These are phyloP conservation scores for Oriolus oriolus DNA, from an alignment of 2,113 vertebrate species.

Conservation along the genomic window DNA sequence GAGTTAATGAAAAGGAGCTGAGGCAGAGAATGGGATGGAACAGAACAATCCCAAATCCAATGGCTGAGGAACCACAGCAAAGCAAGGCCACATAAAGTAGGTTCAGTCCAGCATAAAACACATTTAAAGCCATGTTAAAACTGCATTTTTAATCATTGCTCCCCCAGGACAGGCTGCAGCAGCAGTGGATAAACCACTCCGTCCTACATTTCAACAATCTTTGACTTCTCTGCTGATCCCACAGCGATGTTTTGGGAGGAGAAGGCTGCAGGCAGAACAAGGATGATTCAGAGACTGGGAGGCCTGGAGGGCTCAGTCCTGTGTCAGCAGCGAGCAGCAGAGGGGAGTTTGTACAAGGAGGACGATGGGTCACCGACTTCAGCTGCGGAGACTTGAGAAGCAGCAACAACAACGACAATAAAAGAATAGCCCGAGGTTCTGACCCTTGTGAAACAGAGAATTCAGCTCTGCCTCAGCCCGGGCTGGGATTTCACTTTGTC, in stretches of 20 bases:
- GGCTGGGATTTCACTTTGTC: background rate
- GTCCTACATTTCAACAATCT: background rate
- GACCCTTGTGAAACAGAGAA: background rate
- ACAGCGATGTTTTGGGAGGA: background rate
- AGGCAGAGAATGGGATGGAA: too few relatives aligned
- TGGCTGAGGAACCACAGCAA: too few relatives aligned
- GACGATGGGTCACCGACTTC: background rate
- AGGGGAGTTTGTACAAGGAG: background rate
- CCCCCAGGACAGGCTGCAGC: background rate
- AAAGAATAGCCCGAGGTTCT: background rate
- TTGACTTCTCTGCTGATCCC: background rate
- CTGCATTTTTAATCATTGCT: background rate
- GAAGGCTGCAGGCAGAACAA: background rate
- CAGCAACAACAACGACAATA: accelerated
- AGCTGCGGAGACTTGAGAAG: background rate
- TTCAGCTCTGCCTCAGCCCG: background rate
- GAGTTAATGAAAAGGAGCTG: too few relatives aligned
- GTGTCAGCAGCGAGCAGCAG: background rate
- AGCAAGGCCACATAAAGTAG: background rate
- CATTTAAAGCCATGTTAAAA: background rate
- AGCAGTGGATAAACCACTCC: background rate
- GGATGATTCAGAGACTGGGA: background rate
- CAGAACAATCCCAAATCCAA: too few relatives aligned
- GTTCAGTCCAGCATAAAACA: background rate
- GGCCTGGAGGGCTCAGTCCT: background rate